Conservation (phyloP, 23 tunicate species). For the Corella eumyota region DNA sequence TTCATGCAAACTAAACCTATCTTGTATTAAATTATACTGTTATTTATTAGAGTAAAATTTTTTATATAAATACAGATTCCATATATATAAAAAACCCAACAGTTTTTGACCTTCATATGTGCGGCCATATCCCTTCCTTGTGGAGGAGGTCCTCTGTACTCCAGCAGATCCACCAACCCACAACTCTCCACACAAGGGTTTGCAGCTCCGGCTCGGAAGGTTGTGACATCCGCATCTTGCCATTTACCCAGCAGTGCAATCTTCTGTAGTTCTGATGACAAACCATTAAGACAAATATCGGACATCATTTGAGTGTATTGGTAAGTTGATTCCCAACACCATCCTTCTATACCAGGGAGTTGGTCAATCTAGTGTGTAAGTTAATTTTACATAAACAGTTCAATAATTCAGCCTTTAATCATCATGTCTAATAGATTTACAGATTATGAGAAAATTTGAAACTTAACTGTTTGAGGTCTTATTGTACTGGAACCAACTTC, state of each 20-base stretch:
- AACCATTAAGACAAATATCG: conserved; percentile 52
- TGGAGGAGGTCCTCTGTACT: conserved; percentile 35
- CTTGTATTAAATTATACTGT: too few relatives aligned
- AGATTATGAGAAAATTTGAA: conserved; percentile 21
- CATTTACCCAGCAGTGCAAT: conserved; percentile 85
- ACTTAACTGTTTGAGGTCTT: conserved; percentile 29
- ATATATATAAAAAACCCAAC: too few relatives aligned
- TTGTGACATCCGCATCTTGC: conserved; percentile 88
- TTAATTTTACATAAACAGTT: too few relatives aligned
- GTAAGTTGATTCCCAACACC: conserved; percentile 71
- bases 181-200: conserved; percentile 83
- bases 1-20: too few relatives aligned
- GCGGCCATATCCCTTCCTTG: background rate
- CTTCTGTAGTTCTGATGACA: conserved; percentile 44
- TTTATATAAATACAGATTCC: too few relatives aligned
- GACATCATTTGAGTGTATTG: conserved; percentile 56
- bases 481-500: conserved; percentile 17
- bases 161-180: conserved; percentile 73
- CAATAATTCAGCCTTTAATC: background rate
- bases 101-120: conserved; percentile 17
- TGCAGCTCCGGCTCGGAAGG: conserved; percentile 74
- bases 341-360: conserved; percentile 29
- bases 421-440: background rate
- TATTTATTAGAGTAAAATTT: too few relatives aligned
- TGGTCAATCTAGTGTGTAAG: background rate